Evolutionary conservation across 64 coral and sea anemone species (phyloP).

Genomic region (Stylophora pistillata): DNA sequence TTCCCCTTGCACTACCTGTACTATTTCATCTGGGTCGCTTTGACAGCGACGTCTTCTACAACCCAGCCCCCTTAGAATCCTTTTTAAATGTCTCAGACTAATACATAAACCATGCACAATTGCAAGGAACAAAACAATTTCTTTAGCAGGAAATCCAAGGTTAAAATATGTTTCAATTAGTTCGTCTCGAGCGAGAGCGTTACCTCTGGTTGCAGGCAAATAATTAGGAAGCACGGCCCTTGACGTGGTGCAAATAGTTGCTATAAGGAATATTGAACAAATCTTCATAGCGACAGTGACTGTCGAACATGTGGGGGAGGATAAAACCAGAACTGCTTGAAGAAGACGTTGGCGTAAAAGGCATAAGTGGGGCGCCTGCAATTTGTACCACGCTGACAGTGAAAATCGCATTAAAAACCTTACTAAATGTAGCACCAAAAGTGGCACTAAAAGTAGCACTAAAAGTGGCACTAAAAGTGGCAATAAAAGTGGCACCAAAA

Average conservation of each 20-base stretch:
- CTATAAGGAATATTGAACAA: not conserved
- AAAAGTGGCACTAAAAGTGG: too few relatives aligned
- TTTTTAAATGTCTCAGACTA: constrained; percentile 64
- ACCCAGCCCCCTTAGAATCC: constrained; percentile 49
- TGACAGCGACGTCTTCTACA: constrained; percentile 19
- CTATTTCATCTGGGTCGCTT: constrained; percentile 37
- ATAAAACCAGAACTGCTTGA: not conserved
- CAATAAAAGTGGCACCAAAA: too few relatives aligned
- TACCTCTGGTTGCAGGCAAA: constrained; percentile 1
- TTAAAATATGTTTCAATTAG: too few relatives aligned
- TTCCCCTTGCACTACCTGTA: constrained; percentile 55
- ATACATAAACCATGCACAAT: constrained; percentile 52
- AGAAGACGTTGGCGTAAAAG: constrained; percentile 1
- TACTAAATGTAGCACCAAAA: not conserved
- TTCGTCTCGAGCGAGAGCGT: constrained; percentile 1
- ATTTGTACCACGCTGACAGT: constrained; percentile 9
- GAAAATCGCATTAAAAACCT: not conserved
- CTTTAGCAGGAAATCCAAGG: constrained; percentile 40
- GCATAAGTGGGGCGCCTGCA: not conserved
- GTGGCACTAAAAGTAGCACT: too few relatives aligned
- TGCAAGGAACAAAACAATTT: constrained; percentile 63
- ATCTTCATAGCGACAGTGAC: too few relatives aligned
- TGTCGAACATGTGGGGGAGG: too few relatives aligned
- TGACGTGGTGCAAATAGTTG: constrained; percentile 9
- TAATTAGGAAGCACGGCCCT: constrained; percentile 25